These are phyloP conservation scores for Fratercula arctica DNA, from an alignment of 2,797 vertebrate species.

Conservation along the genomic window DNA sequence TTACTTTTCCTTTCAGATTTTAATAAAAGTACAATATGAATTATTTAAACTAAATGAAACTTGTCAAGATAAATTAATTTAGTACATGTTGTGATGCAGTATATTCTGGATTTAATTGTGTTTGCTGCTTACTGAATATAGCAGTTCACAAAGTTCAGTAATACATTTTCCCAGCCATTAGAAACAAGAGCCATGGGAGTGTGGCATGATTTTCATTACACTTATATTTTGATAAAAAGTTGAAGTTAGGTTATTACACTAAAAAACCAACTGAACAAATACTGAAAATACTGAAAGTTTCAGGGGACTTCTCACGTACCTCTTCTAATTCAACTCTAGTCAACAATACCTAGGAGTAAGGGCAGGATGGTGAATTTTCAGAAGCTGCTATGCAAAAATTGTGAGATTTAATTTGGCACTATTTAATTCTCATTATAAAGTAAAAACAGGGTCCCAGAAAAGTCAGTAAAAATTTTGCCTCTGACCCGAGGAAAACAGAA, in stretches of 20 bases:
- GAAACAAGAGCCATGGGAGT: neutral
- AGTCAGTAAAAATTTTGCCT: neutral
- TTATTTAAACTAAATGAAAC: slow-evolving; percentile 55
- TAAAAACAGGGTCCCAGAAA: neutral
- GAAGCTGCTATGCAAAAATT: neutral
- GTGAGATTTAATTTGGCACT: neutral
- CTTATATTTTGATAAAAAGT: neutral
- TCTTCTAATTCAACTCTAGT: neutral
- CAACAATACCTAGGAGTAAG: neutral
- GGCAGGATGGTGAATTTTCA: neutral
- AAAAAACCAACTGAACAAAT: neutral
- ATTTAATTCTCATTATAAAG: neutral
- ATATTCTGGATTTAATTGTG: slow-evolving; percentile 39
- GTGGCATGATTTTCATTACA: neutral
- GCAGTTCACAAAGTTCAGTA: neutral
- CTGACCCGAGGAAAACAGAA: neutral
- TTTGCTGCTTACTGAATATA: slow-evolving; percentile 1
- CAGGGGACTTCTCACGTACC: neutral
- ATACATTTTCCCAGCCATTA: slow-evolving; percentile 23
- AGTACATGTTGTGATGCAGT: slow-evolving; percentile 11
- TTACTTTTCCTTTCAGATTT: slow-evolving; percentile 47
- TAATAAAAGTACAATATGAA: slow-evolving; percentile 59
- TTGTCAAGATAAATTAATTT: slow-evolving; percentile 61
- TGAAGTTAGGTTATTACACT: neutral
- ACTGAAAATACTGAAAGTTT: neutral